Base-by-base conservation (phyloP, 2,888 invertebrate species). In the Chloroclystis v-ata region DNA sequence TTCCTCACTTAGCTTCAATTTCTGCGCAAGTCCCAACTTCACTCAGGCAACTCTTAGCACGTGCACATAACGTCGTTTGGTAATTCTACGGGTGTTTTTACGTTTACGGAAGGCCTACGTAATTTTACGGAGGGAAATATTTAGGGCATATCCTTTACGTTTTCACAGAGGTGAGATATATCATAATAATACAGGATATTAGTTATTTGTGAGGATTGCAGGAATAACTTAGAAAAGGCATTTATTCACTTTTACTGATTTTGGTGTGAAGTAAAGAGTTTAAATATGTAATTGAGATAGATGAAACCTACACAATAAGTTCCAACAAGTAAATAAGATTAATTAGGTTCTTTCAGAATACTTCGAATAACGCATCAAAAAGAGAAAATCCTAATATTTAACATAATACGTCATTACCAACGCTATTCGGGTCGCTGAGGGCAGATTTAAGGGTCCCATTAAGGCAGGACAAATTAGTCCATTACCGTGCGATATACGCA, bases 381-480 rank as follows among this genome's bases (percentile, higher is more conserved):
- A 37, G 28, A 37, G 28, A 29, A 38, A 46, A 40, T 32, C 29
- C 33, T 45, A 39, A 53, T 52, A 43, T 47, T 51, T 40, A 51
- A 48, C 49, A 59, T 56, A 56, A 59, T 52, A 48, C 41, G 49
- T 59, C 58, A 57, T 67, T 63, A 65, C 56, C 39, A 55, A 43
- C 57, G 54, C 62, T 61, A 66, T 70, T 73, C 68, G 58, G 60
- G 45, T 57, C 52, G 20, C 16, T 52, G 59, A 51, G 57, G 52
- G 57, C 68, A 68, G 67, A 70, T 72, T 71, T 67, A 65, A 68
- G 60, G 54, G 57, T 58, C 53, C 61, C 67, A 69, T 72, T 73
- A 70, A 47, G 55, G 54, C 49, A 62, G 67, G 69, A 72, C 69
- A 73, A 75, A 76, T 73, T 72, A 69, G 71, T 67, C 71, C 73